Evolutionary conservation across 1,140 invertebrate species (phyloP).

Genomic region (Chelonus insularis): DNA sequence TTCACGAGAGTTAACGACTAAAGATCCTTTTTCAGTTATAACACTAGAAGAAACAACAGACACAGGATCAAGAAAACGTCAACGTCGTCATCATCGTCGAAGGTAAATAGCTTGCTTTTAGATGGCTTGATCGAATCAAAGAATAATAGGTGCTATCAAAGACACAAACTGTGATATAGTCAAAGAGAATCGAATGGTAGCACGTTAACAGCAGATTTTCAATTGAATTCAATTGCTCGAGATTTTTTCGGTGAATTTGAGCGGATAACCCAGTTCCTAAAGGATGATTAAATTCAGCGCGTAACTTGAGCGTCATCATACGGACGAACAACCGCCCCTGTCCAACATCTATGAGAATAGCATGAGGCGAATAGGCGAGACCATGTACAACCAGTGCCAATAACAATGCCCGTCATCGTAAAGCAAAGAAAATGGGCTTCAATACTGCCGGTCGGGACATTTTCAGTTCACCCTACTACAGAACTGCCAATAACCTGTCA

Average conservation of each 20-base stretch:
- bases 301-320: slow-evolving; percentile 18
- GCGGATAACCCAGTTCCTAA: slow-evolving; percentile 33
- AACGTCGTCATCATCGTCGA: slow-evolving; percentile 42
- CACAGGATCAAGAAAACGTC: slow-evolving; percentile 34
- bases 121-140: neutral
- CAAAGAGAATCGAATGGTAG: neutral
- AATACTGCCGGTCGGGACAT: slow-evolving; percentile 38
- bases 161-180: neutral
- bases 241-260: slow-evolving; percentile 25
- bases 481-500: slow-evolving; percentile 47
- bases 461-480: slow-evolving; percentile 36
- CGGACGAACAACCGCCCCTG: neutral
- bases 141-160: neutral
- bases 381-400: slow-evolving; percentile 35
- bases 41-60: slow-evolving; percentile 32
- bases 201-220: slow-evolving; percentile 7
- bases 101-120: slow-evolving; percentile 33
- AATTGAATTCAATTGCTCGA: slow-evolving; percentile 13
- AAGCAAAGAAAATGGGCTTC: slow-evolving; percentile 46
- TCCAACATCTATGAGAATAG: neutral
- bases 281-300: slow-evolving; percentile 25
- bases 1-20: slow-evolving; percentile 22
- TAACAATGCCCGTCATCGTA: slow-evolving; percentile 50
- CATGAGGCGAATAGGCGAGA: neutral
- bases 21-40: slow-evolving; percentile 24